Evolutionary conservation across 2,113 vertebrate genomes (phyloP), one percentile per base, ranked within the genome.

Genomic region (Emydura subglobosa): DNA sequence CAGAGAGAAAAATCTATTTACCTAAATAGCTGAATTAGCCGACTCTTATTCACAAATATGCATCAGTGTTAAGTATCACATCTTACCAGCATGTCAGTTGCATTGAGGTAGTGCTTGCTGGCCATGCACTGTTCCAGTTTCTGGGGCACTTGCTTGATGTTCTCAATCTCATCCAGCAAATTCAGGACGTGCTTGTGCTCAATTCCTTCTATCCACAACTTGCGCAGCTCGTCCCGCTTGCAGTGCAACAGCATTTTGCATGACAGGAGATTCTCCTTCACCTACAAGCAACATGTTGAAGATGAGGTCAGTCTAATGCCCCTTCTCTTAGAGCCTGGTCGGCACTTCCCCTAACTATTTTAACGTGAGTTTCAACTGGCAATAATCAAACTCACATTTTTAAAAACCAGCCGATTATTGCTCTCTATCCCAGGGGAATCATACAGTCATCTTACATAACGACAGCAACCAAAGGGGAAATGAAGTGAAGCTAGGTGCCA

Each of bases 161-260:
- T 99, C 98, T 99, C 99, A 0, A 99, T 99, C 97, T 99, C 99
- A 44, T 99, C 99, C 97, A 99, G 98, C 83, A 99, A 98, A 97
- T 99, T 99, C 68, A 99, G 98, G 61, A 99, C 99, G 1, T 99
- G 99, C 95, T 99, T 99, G 97, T 99, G 99, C 89, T 99, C 99
- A 14, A 99, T 99, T 34, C 99, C 99, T 95, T 99, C 99, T 14
- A 99, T 99, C 99, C 99, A 99, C 89, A 99, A 98, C 95, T 99
- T 99, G 96, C 99, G 98, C 94, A 99, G 97, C 95, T 99, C 99
- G 8, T 99, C 99, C 81, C 99, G 97, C 94, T 99, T 99, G 97
- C 99, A 99, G 50, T 99, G 99, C 51, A 99, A 98, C 61, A 99
- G 98, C 99, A 99, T 99, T 97, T 99, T 99, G 89, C 99, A 99